Evolutionary conservation across 1,140 invertebrate genomes (phyloP), one percentile per base, ranked within the genome.

Genomic region (Euwallacea similis): DNA sequence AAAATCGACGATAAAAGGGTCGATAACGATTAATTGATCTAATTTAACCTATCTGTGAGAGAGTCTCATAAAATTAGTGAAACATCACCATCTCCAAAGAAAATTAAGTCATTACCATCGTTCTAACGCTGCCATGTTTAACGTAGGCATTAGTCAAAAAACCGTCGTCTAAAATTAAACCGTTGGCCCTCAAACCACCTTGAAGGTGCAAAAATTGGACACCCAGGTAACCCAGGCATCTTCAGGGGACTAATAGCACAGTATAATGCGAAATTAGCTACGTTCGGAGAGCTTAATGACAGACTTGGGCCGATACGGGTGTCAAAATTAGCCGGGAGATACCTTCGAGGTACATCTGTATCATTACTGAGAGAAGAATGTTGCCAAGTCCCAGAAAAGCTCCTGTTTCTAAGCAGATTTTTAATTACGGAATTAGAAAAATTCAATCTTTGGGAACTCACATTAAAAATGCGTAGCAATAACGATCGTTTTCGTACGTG

Each of bases 141-240:
- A 71, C 58, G 66, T 58, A 71, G 69, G 66, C 69, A 66, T 71
- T 71, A 71, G 69, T 66, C 69, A 70, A 70, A 70, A 69, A 67
- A 15, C 21, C 50, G 59, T 11, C 54, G 13, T 15, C 54, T 47
- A 13, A 13, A 21, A 59, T 33, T 33, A 33, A 33, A 33, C 21
- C 21, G 21, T 33, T 33, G 21, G 13, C 59, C 9, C 15, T n/a
- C 6, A 56, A 42, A 44, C 55, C 61, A 64, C 62, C 63, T 60
- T 42, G 62, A 62, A 69, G 67, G 67, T 69, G 67, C 67, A 69
- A 69, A 69, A 69, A 62, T 62, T 59, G 67, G 41, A 7, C 62
- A 63, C 13, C 58, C 69, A 71, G 69, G 69, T 71, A 71, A 65
- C 42, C 54, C 42, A 47, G 55, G 56, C 62, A 71, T 50, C 69